Conservation (phyloP, 2,113 vertebrate species). For the Tichodroma muraria region DNA sequence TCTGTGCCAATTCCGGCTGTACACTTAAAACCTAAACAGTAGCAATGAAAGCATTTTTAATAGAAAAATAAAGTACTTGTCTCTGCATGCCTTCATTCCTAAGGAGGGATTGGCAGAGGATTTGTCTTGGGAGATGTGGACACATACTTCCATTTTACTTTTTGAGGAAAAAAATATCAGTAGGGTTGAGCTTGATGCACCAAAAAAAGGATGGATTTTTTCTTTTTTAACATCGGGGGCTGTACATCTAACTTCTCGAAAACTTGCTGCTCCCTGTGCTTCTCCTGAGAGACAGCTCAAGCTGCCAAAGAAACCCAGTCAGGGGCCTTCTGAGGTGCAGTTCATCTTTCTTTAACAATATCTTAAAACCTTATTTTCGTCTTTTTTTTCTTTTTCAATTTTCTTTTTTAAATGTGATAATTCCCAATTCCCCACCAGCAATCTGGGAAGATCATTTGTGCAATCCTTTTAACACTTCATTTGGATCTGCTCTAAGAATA, state of each 20-base stretch:
- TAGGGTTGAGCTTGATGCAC: fast-evolving
- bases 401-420: background rate
- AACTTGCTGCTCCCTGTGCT: background rate
- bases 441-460: background rate
- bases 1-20: background rate
- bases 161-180: background rate
- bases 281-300: background rate
- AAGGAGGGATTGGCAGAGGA: background rate
- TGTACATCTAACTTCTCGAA: background rate
- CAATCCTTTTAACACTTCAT: background rate
- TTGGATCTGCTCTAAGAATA: background rate
- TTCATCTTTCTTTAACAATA: background rate
- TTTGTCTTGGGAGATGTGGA: background rate
- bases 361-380: background rate
- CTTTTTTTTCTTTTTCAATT: background rate
- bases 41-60: background rate
- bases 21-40: background rate
- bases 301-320: background rate
- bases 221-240: fast-evolving
- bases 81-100: background rate
- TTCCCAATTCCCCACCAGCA: background rate
- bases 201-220: background rate
- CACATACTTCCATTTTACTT: background rate
- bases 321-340: background rate
- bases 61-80: background rate